These are phyloP conservation scores for Podocnemis expansa DNA, from an alignment of 2,113 vertebrate species.

Conservation along the genomic window DNA sequence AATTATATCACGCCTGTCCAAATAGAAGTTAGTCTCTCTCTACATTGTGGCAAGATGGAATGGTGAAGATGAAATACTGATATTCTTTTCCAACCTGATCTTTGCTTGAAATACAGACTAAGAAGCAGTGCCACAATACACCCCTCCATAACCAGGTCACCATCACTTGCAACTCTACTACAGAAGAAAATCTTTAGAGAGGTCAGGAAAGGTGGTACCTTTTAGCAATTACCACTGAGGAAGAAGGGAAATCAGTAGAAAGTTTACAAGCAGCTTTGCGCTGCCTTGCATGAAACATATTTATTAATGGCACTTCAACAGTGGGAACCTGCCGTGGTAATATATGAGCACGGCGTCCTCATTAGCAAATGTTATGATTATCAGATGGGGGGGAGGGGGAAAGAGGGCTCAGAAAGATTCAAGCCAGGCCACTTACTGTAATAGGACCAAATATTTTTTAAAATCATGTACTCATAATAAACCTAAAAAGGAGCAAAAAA, in stretches of 20 bases:
- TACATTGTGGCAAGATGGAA: constrained; percentile 36
- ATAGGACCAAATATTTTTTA: not conserved
- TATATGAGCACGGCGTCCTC: not conserved
- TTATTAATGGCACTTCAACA: not conserved
- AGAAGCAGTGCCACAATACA: constrained; percentile 52
- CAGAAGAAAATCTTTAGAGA: constrained; percentile 22
- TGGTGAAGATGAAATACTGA: constrained; percentile 34
- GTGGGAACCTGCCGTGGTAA: not conserved
- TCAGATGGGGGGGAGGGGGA: no score
- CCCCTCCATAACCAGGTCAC: not conserved
- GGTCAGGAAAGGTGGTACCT: not conserved
- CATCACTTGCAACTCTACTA: not conserved
- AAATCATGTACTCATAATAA: not conserved
- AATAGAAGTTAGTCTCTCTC: constrained; percentile 55
- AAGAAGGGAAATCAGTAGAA: not conserved
- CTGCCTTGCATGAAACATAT: not conserved
- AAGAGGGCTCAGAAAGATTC: not conserved
- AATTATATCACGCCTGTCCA: constrained; percentile 46
- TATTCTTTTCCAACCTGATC: constrained; percentile 22
- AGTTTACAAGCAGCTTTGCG: not conserved
- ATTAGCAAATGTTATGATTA: not conserved
- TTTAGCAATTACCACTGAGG: not conserved
- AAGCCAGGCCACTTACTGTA: no score
- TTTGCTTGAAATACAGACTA: constrained; percentile 58
- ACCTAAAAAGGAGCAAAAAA: not conserved